A percentile compares a stretch with the other conserved stretches of the same genome.
phyloP scores from a whole-genome alignment of 2,888 invertebrate genomes.

The Cephus rjabovi region DNA sequence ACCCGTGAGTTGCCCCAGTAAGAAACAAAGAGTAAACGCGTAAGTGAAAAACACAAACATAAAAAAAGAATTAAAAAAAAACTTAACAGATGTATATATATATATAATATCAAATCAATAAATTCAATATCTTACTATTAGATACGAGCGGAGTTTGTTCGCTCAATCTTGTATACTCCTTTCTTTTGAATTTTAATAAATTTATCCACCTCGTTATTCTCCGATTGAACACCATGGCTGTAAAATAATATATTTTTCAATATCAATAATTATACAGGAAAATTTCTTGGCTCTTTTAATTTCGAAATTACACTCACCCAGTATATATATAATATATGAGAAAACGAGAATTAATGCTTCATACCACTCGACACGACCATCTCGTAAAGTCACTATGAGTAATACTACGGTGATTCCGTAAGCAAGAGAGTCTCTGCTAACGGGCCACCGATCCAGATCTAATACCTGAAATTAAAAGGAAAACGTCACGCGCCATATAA shows the following conservation, averaged over 20 bases:
- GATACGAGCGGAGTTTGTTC: conserved; percentile 62
- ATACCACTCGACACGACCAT: conserved; percentile 80
- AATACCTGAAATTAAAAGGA: conserved; percentile 68
- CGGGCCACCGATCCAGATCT: conserved; percentile 82
- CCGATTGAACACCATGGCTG: conserved; percentile 79
- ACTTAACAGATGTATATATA: neutral
- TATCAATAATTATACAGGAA: neutral
- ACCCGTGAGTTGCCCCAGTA: neutral
- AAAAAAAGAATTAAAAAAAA: neutral
- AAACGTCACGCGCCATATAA: conserved; percentile 10
- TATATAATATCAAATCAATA: neutral
- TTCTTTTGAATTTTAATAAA: conserved; percentile 68
- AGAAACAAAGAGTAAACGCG: neutral
- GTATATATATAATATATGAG: conserved; percentile 78
- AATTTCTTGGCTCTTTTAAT: neutral
- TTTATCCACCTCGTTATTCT: conserved; percentile 70
- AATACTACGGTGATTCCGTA: conserved; percentile 79
- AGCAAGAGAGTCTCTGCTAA: conserved; percentile 80
- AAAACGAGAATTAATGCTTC: conserved; percentile 79
- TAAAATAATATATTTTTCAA: conserved; percentile 13
- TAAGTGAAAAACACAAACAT: neutral
- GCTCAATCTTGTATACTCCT: conserved; percentile 71
- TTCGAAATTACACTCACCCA: conserved; percentile 68
- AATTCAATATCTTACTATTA: conserved; percentile 40
- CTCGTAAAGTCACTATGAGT: conserved; percentile 77